Base-by-base conservation (phyloP, 2,113 vertebrate genomes). In the Meleagris gallopavo region DNA sequence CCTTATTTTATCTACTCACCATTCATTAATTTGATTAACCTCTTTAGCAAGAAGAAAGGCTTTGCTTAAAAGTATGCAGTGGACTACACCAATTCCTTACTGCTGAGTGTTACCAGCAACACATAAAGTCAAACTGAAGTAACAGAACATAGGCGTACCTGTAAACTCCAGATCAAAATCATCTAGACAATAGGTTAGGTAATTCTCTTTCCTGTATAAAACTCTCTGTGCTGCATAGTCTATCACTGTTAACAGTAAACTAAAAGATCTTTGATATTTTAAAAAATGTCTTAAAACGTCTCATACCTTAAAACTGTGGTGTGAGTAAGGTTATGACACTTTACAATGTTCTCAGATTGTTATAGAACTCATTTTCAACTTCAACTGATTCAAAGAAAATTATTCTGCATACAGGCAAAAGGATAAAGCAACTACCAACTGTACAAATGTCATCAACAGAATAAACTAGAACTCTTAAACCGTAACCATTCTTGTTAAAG, bases 51-150 rank as follows among this genome's bases (percentile, higher is more conserved):
- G 38, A 70, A 79, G 27, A 80, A 83, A 87, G 22, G 9, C 20
- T 82, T 76, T 85, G 30, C 90, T 84, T 82, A 87, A 86, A 95
- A 93, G 69, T n/a, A 83, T 48, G 78, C 3, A 74, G 22, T 32
- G 13, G 64, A 40, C 24, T 43, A 60, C 48, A 83, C 41, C 50
- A 36, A 38, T 0, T 83, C 34, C n/a, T 77, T 67, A 57, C 32
- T 72, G 29, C 46, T 74, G 30, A 76, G 18, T n/a, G 19, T 70
- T 87, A 73, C 48, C 54, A 62, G 55, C 41, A 74, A 52, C 55
- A 87, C 32, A 89, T 11, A 34, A 82, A 66, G 45, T 41, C 45
- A 89, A 91, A 88, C 34, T 67, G 25, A 91, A 89, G 45, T 43
- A 85, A 74, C 14, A 67, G 29, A 71, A 66, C 77, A 79, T n/a